These are phyloP conservation scores for Dermatemys mawii DNA, from an alignment of 2,113 vertebrate genomes.

Conservation along the genomic window DNA sequence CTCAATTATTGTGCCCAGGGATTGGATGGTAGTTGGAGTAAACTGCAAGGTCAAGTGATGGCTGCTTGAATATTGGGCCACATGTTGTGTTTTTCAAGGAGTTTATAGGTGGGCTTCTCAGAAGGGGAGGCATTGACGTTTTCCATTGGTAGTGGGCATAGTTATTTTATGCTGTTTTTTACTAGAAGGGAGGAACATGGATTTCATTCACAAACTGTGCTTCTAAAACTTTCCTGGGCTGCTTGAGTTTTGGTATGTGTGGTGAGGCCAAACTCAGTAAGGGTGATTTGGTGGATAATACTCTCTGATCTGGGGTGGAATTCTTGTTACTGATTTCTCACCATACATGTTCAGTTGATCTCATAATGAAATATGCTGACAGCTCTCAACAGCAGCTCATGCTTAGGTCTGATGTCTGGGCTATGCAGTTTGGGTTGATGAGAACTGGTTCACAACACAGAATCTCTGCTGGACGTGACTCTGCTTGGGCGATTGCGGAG, in stretches of 20 bases:
- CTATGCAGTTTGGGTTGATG: neutral
- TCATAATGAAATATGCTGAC: neutral
- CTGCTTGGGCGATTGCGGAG: neutral
- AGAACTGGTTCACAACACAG: neutral
- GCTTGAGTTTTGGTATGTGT: neutral
- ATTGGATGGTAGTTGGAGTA: neutral
- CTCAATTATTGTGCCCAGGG: neutral
- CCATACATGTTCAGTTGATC: neutral
- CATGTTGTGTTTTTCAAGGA: neutral
- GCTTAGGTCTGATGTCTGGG: neutral
- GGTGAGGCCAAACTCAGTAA: neutral
- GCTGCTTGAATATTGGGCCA: neutral
- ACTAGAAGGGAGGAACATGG: neutral
- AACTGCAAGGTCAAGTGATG: neutral
- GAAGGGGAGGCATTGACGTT: neutral
- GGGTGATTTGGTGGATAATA: neutral
- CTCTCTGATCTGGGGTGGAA: neutral
- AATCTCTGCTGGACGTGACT: neutral
- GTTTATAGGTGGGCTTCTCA: slow-evolving; percentile 1
- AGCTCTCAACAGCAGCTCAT: neutral
- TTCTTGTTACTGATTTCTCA: neutral
- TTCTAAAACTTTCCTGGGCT: neutral
- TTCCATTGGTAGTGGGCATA: neutral
- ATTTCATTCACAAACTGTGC: neutral
- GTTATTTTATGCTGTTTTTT: neutral